Base-by-base conservation (phyloP, 2,888 invertebrate genomes). In the Ptychoptera albimana region DNA sequence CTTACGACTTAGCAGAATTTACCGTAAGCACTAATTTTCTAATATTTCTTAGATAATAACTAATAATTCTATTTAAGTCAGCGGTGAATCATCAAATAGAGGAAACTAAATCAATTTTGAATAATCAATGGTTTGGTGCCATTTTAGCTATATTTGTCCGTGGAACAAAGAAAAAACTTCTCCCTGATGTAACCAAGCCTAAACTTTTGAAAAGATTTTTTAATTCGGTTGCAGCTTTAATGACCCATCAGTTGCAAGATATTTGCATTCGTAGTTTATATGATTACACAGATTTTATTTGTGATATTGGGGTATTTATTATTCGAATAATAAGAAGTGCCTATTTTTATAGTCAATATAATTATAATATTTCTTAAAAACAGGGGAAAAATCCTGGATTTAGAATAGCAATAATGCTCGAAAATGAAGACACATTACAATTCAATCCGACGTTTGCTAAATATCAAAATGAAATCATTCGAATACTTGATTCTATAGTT, bases 161-260 rank as follows among this genome's bases (percentile, higher is more conserved):
- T 70, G 84, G 80, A 1, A 73, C 66, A 45, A 80, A 76, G 56
- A 80, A 72, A 56, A 76, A 73, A 45, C 69, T 74, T 50, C 69
- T 86, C 44, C 84, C 85, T 0, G 76, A 76, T 49, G 70, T 75
- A 0, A 69, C 73, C 40, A 76, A 80, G 50, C 72, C 70, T 13
- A 70, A 70, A 11, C 73, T 76, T 58, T 74, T 83, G 61, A 75
- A 73, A 52, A 75, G 77, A 38, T 91, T 91, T 63, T 92, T 83
- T 60, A 82, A 89, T 60, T 83, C 87, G 54, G 76, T 89, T 2
- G 82, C 82, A 1, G 79, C 82, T 29, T 69, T 92, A 36, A 93
- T 93, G 93, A 85, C 88, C 1, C 79, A 79, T 53, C 86, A 91
- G 55, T 66, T 94, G 45, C 88, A 91, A 60, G 76, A 77, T 15